These are phyloP conservation scores for Metopolophium dirhodum DNA, from an alignment of 1,140 invertebrate genomes.

Conservation along the genomic window DNA sequence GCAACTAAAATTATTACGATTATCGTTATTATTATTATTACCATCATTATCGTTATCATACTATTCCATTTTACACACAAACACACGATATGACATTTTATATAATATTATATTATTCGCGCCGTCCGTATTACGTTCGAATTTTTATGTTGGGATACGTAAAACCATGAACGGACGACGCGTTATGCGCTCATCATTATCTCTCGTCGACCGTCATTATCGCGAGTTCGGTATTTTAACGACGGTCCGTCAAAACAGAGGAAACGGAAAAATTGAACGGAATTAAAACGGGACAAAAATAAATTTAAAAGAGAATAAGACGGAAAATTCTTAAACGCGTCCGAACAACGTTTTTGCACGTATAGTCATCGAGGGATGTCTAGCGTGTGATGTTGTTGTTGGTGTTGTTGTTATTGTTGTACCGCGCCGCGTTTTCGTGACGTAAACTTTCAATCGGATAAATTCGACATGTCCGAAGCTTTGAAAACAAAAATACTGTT, in stretches of 20 bases:
- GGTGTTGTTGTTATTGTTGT: background rate
- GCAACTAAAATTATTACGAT: background rate
- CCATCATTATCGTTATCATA: background rate
- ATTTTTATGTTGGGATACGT: constrained; percentile 4
- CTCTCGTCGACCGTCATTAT: constrained; percentile 18
- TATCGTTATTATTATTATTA: background rate
- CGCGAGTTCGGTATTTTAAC: background rate
- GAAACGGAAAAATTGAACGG: background rate
- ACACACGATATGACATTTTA: background rate
- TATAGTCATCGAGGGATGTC: background rate
- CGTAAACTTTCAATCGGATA: constrained; percentile 30
- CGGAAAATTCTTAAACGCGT: background rate
- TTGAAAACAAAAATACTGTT: constrained; percentile 7
- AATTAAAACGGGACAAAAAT: background rate
- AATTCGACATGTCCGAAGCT: background rate
- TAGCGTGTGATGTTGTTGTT: background rate
- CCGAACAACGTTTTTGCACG: background rate
- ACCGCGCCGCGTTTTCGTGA: background rate
- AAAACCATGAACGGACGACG: background rate
- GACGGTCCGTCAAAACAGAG: background rate
- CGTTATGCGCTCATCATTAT: background rate
- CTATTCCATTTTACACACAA: background rate
- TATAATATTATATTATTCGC: background rate
- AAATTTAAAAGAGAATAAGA: background rate
- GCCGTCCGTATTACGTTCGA: background rate